These are phyloP conservation scores for Synanthedon myopaeformis DNA, from an alignment of 2,888 invertebrate species.

Conservation along the genomic window DNA sequence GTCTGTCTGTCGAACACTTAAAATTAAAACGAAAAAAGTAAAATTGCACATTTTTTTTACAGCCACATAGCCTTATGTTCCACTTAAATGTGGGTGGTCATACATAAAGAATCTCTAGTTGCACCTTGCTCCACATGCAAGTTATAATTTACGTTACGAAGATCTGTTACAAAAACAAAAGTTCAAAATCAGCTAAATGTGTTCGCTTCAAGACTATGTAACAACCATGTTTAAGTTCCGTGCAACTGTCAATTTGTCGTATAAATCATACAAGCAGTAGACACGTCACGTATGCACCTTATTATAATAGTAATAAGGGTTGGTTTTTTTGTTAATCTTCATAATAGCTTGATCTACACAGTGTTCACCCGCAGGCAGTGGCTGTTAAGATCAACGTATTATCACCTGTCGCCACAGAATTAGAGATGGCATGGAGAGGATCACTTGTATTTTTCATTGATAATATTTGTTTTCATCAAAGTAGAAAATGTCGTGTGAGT, in stretches of 20 bases:
- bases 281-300: background rate
- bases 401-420: conserved; percentile 37
- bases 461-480: no score
- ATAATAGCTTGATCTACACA: background rate
- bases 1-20: no score
- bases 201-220: background rate
- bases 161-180: no score
- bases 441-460: background rate
- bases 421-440: background rate
- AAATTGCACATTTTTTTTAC: no score
- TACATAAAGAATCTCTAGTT: no score
- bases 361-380: conserved; percentile 30
- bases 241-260: conserved; percentile 2
- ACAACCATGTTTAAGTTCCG: background rate
- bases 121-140: no score
- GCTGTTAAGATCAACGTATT: conserved; percentile 43
- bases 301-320: background rate
- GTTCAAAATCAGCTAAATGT: conserved; percentile 1
- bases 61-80: no score
- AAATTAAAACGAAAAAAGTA: no score
- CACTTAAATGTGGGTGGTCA: no score
- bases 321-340: background rate
- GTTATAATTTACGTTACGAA: no score
- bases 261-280: conserved; percentile 2
- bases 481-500: no score